Percentiles rank a stretch among this genome's conserved stretches.
These are phyloP conservation scores for Gymnogyps californianus DNA, from an alignment of 2,113 vertebrate genomes.

Conservation along the genomic window DNA sequence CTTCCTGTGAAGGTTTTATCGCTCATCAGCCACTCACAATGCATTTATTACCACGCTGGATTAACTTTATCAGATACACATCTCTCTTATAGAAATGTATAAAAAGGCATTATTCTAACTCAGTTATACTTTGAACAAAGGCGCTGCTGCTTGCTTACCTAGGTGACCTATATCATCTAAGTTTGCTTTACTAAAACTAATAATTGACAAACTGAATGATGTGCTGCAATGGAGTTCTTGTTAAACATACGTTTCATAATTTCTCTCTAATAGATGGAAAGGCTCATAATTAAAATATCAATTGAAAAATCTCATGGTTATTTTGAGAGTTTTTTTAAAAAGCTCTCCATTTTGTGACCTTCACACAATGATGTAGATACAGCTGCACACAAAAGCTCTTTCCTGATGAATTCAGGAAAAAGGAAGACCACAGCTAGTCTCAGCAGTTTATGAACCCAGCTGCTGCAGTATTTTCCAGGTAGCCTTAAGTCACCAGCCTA, in stretches of 20 bases:
- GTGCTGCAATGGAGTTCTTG: neutral
- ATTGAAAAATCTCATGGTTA: constrained; percentile 30
- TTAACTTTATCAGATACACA: constrained; percentile 22
- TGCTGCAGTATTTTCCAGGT: neutral
- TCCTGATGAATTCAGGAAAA: neutral
- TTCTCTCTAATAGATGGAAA: neutral
- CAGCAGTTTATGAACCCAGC: neutral
- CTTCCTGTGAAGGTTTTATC: neutral
- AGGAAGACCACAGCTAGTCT: neutral
- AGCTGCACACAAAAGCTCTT: neutral
- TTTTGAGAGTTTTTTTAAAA: neutral
- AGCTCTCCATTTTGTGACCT: constrained; percentile 11
- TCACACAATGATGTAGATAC: neutral
- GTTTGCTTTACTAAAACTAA: constrained; percentile 5
- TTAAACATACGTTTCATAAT: neutral
- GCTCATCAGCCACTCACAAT: constrained; percentile 8
- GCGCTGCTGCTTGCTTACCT: neutral
- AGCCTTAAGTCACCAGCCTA: neutral
- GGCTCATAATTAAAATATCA: constrained; percentile 32
- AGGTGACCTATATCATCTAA: neutral
- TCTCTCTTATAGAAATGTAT: neutral
- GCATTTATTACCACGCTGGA: constrained; percentile 1
- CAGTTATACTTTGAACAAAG: neutral
- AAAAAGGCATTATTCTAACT: constrained; percentile 41
- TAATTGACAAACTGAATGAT: constrained; percentile 19